These are phyloP conservation scores for Eupithecia subfuscata DNA, from an alignment of 2,888 invertebrate genomes.

Conservation along the genomic window DNA sequence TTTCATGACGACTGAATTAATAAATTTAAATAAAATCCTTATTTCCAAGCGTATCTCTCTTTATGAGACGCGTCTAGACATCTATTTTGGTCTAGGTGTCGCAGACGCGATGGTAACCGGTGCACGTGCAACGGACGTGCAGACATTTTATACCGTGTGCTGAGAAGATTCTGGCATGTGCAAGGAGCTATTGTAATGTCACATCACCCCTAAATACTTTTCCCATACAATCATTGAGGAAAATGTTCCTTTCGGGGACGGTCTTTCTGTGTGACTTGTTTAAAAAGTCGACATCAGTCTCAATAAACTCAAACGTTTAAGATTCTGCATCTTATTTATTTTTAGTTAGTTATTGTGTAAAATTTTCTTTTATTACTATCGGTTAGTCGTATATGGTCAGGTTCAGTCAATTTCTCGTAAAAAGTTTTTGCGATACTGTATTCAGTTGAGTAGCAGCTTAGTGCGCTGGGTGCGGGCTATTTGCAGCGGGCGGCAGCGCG, in stretches of 20 bases:
- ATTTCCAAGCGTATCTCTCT: slow-evolving; percentile 40
- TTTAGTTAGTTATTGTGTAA: neutral
- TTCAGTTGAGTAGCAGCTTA: slow-evolving; percentile 1
- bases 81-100: slow-evolving; percentile 44
- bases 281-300: neutral
- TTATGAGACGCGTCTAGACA: slow-evolving; percentile 44
- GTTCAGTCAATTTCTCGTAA: neutral
- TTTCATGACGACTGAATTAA: slow-evolving; percentile 25
- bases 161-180: slow-evolving; percentile 32
- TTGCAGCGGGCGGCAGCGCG: slow-evolving; percentile 57
- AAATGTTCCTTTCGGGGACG: neutral
- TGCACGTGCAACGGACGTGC: slow-evolving; percentile 46
- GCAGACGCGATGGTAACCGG: slow-evolving; percentile 38
- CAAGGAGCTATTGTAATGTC: slow-evolving; percentile 16
- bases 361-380: neutral
- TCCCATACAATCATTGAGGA: neutral
- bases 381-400: neutral
- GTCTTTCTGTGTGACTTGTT: neutral
- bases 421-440: neutral
- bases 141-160: slow-evolving; percentile 41
- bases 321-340: neutral
- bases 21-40: slow-evolving; percentile 37
- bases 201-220: slow-evolving; percentile 9
- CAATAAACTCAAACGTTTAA: neutral
- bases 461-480: slow-evolving; percentile 51